A percentile compares a stretch with the other conserved stretches of the same genome.
These are phyloP conservation scores for Champsocephalus esox DNA, from an alignment of 2,797 vertebrate species.

Conservation along the genomic window DNA sequence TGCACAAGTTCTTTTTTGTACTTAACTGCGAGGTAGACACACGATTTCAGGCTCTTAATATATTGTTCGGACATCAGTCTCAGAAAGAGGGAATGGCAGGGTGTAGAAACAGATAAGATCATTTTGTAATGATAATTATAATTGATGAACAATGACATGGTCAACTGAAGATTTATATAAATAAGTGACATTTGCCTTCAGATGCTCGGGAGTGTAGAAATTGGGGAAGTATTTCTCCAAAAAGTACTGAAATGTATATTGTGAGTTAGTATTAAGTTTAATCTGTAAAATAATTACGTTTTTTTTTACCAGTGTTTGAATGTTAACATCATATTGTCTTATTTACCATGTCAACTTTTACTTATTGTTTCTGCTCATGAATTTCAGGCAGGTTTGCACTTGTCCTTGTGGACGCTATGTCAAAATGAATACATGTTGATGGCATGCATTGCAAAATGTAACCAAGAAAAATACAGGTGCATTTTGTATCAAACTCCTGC, in stretches of 20 bases:
- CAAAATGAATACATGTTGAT: slow-evolving; percentile 77
- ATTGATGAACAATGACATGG: slow-evolving; percentile 5
- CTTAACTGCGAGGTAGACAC: slow-evolving; percentile 51
- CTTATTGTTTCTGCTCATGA: slow-evolving; percentile 67
- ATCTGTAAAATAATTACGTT: slow-evolving; percentile 58
- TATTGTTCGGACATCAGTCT: slow-evolving; percentile 33
- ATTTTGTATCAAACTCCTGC: slow-evolving; percentile 74
- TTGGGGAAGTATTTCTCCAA: slow-evolving; percentile 38
- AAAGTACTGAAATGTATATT: slow-evolving; percentile 75
- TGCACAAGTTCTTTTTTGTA: slow-evolving; percentile 72
- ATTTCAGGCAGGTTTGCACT: slow-evolving; percentile 85
- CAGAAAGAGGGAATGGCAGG: slow-evolving; percentile 20
- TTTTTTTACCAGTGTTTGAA: slow-evolving; percentile 67
- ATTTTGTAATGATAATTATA: slow-evolving; percentile 15
- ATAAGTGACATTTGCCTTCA: slow-evolving; percentile 58
- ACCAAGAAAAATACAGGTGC: slow-evolving; percentile 70
- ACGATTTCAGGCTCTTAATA: slow-evolving; percentile 41
- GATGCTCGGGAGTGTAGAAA: slow-evolving; percentile 57
- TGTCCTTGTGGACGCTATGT: slow-evolving; percentile 75
- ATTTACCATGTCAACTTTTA: slow-evolving; percentile 68
- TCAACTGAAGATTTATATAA: slow-evolving; percentile 47
- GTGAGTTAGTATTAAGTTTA: slow-evolving; percentile 61
- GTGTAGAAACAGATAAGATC: neutral
- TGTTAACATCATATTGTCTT: slow-evolving; percentile 58
- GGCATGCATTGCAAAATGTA: slow-evolving; percentile 79